phyloP scores from a whole-genome alignment of 2,113 vertebrate genomes.

The Mohoua ochrocephala region DNA sequence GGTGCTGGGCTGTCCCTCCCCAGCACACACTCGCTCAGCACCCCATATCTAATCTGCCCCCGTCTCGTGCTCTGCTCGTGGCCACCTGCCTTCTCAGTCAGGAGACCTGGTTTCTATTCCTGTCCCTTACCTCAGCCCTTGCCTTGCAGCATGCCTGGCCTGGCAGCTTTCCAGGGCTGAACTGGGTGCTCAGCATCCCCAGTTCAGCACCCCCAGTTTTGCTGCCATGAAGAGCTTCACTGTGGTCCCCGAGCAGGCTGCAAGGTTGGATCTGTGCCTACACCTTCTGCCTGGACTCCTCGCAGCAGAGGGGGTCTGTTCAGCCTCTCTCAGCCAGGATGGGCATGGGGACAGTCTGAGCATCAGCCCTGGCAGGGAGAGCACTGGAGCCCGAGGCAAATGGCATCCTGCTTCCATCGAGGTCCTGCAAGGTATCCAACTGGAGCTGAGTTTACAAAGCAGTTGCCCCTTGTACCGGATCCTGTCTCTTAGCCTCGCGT shows the following conservation, averaged over 20 bases:
- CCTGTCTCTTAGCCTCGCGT: background rate
- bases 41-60: slow-evolving; percentile 23
- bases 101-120: slow-evolving; percentile 26
- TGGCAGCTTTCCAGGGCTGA: background rate
- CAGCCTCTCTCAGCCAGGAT: background rate
- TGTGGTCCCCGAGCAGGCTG: background rate
- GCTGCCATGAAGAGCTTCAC: background rate
- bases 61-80: background rate
- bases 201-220: background rate
- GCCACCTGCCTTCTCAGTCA: background rate
- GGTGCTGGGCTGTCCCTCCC: background rate
- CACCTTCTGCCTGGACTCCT: fast-evolving
- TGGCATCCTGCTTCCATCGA: background rate
- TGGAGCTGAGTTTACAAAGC: background rate
- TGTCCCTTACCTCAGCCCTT: background rate
- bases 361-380: background rate
- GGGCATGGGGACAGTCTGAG: background rate
- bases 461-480: background rate
- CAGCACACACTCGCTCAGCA: fast-evolving
- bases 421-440: background rate
- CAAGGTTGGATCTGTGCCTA: fast-evolving
- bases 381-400: background rate
- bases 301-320: fast-evolving
- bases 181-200: background rate
- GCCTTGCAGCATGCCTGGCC: background rate